These are phyloP conservation scores for Rattus norvegicus DNA, from an alignment of 2,113 vertebrate species.

Conservation along the genomic window DNA sequence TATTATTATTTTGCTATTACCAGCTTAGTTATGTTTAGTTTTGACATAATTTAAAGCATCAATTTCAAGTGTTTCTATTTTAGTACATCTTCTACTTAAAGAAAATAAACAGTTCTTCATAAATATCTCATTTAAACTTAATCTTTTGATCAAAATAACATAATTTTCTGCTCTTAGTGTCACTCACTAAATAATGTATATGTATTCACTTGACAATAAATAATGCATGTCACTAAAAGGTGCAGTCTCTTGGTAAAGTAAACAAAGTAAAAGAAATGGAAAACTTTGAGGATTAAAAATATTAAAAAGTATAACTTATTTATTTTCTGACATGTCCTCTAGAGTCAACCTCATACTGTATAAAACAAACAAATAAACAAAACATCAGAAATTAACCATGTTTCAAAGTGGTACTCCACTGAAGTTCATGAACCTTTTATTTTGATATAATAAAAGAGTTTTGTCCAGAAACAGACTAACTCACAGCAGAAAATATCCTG, in stretches of 20 bases:
- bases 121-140: slow-evolving; percentile 14
- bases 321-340: not conserved
- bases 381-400: not conserved
- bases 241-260: not conserved
- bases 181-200: slow-evolving; percentile 25
- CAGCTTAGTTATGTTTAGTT: not conserved
- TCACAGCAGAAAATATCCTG: not conserved
- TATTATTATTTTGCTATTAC: not conserved
- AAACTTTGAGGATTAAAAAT: not conserved
- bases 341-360: not conserved
- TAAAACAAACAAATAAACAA: not conserved
- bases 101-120: not conserved
- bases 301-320: not conserved
- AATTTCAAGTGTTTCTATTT: not conserved
- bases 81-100: not conserved
- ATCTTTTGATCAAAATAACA: not conserved
- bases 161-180: not conserved
- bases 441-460: not conserved
- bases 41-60: not conserved
- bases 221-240: not conserved
- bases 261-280: not conserved
- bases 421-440: not conserved
- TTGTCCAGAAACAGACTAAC: not conserved
- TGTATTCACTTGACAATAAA: not conserved
- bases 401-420: not conserved